Conservation (phyloP, 2,113 vertebrate genomes). For the Jaculus jaculus region DNA sequence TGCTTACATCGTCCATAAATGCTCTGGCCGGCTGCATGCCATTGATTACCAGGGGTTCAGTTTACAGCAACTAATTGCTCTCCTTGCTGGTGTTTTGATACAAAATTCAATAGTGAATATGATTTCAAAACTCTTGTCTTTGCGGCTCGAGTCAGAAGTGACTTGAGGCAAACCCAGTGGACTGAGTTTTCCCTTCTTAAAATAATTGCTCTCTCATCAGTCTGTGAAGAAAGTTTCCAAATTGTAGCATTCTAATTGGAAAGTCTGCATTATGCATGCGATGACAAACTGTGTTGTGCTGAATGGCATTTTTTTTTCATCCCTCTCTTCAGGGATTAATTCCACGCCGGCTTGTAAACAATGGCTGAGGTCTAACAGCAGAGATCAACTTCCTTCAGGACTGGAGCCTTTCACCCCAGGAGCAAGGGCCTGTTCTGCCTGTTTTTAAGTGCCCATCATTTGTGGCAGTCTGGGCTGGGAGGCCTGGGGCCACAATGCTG, state of each 20-base stretch:
- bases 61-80: constrained; percentile 79
- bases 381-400: constrained; percentile 61
- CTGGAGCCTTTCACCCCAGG: neutral
- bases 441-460: neutral
- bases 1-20: constrained; percentile 77
- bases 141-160: constrained; percentile 70
- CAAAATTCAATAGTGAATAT: constrained; percentile 77
- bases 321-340: constrained; percentile 79
- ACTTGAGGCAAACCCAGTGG: constrained; percentile 73
- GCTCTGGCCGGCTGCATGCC: constrained; percentile 68
- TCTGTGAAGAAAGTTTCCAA: constrained; percentile 76
- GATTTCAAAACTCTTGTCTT: constrained; percentile 68
- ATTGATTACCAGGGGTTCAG: constrained; percentile 72
- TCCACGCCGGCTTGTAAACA: constrained; percentile 71
- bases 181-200: constrained; percentile 73
- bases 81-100: constrained; percentile 77
- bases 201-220: constrained; percentile 80
- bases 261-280: constrained; percentile 73
- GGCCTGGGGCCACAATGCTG: neutral
- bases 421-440: neutral
- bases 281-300: constrained; percentile 76
- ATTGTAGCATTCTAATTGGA: constrained; percentile 78
- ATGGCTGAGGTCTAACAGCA: constrained; percentile 57
- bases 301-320: constrained; percentile 61
- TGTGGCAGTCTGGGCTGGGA: neutral